Base-by-base conservation (phyloP, 2,797 vertebrate genomes). In the Arrhamphus sclerolepis region DNA sequence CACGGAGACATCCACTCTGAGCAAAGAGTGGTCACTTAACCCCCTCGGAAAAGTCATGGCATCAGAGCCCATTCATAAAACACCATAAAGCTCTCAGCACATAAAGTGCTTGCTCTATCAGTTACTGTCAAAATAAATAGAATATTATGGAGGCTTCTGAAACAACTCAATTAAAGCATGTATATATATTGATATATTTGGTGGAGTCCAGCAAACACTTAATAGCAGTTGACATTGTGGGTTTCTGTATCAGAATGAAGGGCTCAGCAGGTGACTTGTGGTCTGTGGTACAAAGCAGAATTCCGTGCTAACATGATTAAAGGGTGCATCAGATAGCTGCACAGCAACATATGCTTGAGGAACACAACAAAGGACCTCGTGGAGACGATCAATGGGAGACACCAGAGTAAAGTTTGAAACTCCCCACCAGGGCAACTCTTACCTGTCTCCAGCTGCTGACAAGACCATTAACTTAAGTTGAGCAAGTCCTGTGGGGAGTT, bases 381-480 rank as follows among this genome's bases (percentile, higher is more conserved):
- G 39, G 58, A 56, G 40, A 53, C 61, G 14, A 89, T 88, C 85
- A 80, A 83, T 38, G 11, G 13, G 52, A 74, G 69, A 70, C 39
- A 13, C 49, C 50, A 57, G 82, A 83, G 83, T 38, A 68, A 87
- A 84, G 75, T 83, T 86, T 85, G 29, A 87, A 76, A 86, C 75
- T 79, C 65, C 73, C 81, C 7, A 67, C 60, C 75, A 84, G 71
- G 69, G 76, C 83, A 83, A 70, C 69, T 86, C 76, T 62, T 78
- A 79, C 80, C 74, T 77, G 82, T 66, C 66, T 84, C 29, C 53
- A 84, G 84, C 83, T 82, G 84, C 84, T 88, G 89, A 91, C 87
- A 85, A 89, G 79, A 86, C 76, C 85, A 81, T 91, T 90, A 26
- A 92, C 87, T 89, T 89, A 89, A 85, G 75, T 60, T 69, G 82